These are phyloP conservation scores for Narcine bancroftii DNA, from an alignment of 2,113 vertebrate genomes.

Conservation along the genomic window DNA sequence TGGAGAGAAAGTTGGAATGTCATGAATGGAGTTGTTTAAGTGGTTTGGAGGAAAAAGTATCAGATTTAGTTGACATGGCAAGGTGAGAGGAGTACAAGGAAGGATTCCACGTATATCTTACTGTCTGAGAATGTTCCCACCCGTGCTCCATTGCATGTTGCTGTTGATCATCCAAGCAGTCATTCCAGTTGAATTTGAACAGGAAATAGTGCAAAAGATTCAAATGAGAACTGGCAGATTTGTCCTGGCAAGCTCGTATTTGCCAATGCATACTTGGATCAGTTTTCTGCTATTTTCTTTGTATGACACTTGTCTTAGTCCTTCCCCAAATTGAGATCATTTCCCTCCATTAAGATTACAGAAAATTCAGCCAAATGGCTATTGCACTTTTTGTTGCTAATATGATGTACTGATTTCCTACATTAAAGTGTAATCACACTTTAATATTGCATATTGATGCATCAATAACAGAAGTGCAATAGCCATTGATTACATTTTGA, in stretches of 20 bases:
- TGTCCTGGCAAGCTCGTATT: not conserved
- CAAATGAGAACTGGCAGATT: not conserved
- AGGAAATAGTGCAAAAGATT: not conserved
- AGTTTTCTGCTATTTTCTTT: not conserved
- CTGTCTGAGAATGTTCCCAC: not conserved
- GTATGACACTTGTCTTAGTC: not conserved
- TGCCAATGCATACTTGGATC: not conserved
- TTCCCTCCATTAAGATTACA: not conserved
- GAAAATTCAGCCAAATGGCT: not conserved
- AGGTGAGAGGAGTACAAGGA: not conserved
- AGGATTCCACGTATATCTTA: not conserved
- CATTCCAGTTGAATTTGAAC: too few species aligned
- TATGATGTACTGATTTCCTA: not conserved
- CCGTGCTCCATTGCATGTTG: not conserved
- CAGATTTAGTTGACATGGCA: not conserved
- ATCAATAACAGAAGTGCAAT: too few species aligned
- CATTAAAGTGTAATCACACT: too few species aligned
- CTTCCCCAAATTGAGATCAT: not conserved
- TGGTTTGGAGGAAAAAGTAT: not conserved
- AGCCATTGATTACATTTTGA: too few species aligned
- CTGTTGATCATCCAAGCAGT: not conserved
- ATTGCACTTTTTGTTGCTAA: not conserved
- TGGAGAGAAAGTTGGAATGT: not conserved
- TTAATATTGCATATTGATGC: too few species aligned
- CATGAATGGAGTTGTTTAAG: not conserved